These are phyloP conservation scores for Cylindroiulus punctatus DNA, from an alignment of 2,888 invertebrate genomes.

Conservation along the genomic window DNA sequence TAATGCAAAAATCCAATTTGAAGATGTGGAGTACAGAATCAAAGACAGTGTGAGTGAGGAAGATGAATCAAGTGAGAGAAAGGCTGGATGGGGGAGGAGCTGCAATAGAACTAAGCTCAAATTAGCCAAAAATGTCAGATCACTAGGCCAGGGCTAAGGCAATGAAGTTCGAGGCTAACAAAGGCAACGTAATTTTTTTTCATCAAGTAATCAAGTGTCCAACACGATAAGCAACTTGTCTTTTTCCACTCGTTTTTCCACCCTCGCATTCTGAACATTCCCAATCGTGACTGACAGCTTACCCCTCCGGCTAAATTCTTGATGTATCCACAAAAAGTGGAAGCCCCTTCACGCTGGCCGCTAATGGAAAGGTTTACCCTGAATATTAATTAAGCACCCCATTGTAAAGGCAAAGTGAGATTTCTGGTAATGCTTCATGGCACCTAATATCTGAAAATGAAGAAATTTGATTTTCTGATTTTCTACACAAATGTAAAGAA, in stretches of 20 bases:
- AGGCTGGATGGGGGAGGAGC: slow-evolving; percentile 18
- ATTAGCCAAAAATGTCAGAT: neutral
- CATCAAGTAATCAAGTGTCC: neutral
- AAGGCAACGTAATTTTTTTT: slow-evolving; percentile 16
- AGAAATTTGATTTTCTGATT: neutral
- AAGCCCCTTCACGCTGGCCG: neutral
- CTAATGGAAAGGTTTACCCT: slow-evolving; percentile 29
- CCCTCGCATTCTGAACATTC: slow-evolving; percentile 25
- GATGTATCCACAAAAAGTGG: neutral
- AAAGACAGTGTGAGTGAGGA: slow-evolving; percentile 16
- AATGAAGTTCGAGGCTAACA: slow-evolving; percentile 17
- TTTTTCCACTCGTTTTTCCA: neutral
- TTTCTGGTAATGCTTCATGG: too few species aligned
- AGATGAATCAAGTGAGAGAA: neutral
- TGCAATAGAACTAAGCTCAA: neutral
- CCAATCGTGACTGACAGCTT: slow-evolving; percentile 45
- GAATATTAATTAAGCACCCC: neutral
- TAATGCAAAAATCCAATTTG: neutral
- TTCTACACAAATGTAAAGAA: too few species aligned
- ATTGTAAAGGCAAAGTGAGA: neutral
- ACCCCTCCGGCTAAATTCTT: slow-evolving; percentile 12
- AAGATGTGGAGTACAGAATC: neutral
- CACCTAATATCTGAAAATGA: neutral
- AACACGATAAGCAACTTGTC: neutral
- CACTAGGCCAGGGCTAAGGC: slow-evolving; percentile 27